These are phyloP conservation scores for Mesaphorura yosii DNA, from an alignment of 1,140 invertebrate species.

Conservation along the genomic window DNA sequence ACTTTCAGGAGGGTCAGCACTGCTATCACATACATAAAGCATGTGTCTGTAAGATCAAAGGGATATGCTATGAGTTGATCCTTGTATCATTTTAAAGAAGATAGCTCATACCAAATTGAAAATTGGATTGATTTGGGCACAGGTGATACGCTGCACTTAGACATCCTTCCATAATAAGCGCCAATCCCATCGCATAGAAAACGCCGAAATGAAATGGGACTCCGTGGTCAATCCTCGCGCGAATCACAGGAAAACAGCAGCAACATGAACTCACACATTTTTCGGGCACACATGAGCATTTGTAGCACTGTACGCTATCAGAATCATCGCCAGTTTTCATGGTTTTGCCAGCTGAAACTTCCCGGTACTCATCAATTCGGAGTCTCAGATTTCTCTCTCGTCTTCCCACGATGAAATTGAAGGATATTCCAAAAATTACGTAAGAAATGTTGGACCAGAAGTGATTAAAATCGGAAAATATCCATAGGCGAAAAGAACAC, in stretches of 20 bases:
- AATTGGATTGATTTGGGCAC: constrained; percentile 76
- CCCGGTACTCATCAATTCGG: neutral
- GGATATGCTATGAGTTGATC: too few relatives aligned
- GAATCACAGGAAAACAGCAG: constrained; percentile 9
- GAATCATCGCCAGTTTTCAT: constrained; percentile 38
- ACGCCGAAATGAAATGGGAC: constrained; percentile 80
- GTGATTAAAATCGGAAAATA: constrained; percentile 72
- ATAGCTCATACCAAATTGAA: constrained; percentile 68
- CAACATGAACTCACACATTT: neutral
- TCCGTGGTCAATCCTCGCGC: constrained; percentile 39
- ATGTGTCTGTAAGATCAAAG: constrained; percentile 42
- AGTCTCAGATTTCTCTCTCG: constrained; percentile 37
- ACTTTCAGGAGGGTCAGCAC: constrained; percentile 47
- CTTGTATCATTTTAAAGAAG: too few relatives aligned
- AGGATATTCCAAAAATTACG: constrained; percentile 59
- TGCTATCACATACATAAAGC: constrained; percentile 53
- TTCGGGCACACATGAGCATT: neutral
- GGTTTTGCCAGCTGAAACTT: too few relatives aligned
- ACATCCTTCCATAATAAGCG: constrained; percentile 75
- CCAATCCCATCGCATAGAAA: constrained; percentile 76
- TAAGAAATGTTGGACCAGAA: constrained; percentile 82
- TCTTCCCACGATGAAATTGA: constrained; percentile 49
- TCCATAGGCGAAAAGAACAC: constrained; percentile 64
- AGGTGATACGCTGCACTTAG: constrained; percentile 79
- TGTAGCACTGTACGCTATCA: neutral